phyloP scores from a whole-genome alignment of 1,140 invertebrate genomes.

The Bradysia coprophila region DNA sequence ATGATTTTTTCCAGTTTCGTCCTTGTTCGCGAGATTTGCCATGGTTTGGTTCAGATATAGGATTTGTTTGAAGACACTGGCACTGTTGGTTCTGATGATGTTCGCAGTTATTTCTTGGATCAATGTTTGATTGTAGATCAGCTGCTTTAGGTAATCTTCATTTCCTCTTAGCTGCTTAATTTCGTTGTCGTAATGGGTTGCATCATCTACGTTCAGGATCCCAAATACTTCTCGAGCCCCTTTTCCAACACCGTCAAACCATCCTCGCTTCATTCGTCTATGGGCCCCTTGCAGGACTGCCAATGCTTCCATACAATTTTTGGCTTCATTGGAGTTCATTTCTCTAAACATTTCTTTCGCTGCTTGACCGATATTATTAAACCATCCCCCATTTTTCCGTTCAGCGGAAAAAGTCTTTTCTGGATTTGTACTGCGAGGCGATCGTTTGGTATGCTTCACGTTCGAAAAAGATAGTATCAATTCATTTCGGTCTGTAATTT shows the following conservation, averaged over 20 bases:
- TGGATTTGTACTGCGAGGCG: too few relatives aligned
- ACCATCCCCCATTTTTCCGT: too few relatives aligned
- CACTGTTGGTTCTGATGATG: not conserved
- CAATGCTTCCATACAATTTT: not conserved
- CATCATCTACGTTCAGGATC: not conserved
- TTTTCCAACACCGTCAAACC: not conserved
- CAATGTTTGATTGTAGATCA: not conserved
- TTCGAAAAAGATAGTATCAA: too few relatives aligned
- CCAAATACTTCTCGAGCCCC: not conserved
- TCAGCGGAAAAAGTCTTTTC: too few relatives aligned
- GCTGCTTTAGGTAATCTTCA: not conserved
- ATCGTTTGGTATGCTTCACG: too few relatives aligned
- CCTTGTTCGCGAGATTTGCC: too few relatives aligned
- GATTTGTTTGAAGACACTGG: too few relatives aligned
- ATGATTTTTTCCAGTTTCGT: too few relatives aligned
- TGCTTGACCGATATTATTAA: not conserved
- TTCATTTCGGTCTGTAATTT: too few relatives aligned
- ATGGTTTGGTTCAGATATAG: too few relatives aligned
- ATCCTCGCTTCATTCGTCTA: not conserved
- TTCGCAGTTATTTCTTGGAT: not conserved
- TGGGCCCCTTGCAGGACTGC: not conserved
- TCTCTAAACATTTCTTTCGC: not conserved
- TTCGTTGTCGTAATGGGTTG: not conserved
- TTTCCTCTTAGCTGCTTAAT: not conserved
- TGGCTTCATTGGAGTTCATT: not conserved